Base-by-base conservation (phyloP, 2,113 vertebrate genomes). In the Gavia stellata region DNA sequence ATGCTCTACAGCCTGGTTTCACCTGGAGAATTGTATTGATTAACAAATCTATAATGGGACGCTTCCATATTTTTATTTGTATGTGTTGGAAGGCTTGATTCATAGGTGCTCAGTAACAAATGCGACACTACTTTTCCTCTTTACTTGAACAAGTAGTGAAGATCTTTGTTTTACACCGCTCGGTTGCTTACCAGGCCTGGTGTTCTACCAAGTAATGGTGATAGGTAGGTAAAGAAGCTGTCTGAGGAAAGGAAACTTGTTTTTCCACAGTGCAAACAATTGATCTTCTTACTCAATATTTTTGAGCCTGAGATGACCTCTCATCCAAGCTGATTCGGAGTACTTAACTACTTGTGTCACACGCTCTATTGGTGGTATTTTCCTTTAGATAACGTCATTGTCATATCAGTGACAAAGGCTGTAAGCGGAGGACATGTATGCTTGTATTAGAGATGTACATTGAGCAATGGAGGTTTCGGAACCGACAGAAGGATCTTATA, bases 401-500 rank as follows among this genome's bases (percentile, higher is more conserved):
- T 65, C 40, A 2, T 40, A 6, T 6, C 34, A 42, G 45, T 71
- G 65, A 52, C 28, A 55, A 81, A 34, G 29, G 11, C 36, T 38
- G 3, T 40, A n/a, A 44, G 40, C 6, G 3, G 8, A 72, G 15
- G 53, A 50, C 0, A 0, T 14, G 10, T 12, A 5, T 34, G 8
- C 15, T 42, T 53, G 28, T n/a, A 12, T 42, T 20, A 12, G n/a
- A 78, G 17, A 9, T 47, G 34, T 29, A 13, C 3, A 34, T 20
- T 52, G n/a, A 47, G 10, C 11, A 23, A 3, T 6, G 12, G 9
- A 36, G 52, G 23, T 23, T 92, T 14, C n/a, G 61, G 49, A 93
- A 59, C 24, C 28, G 23, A 18, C 16, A n/a, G 36, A 59, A 81
- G 33, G 13, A 55, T 85, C 17, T 81, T n/a, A 21, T 5, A 12